Evolutionary conservation across 1,140 invertebrate species (phyloP).

Genomic region (Papilio glaucus): DNA sequence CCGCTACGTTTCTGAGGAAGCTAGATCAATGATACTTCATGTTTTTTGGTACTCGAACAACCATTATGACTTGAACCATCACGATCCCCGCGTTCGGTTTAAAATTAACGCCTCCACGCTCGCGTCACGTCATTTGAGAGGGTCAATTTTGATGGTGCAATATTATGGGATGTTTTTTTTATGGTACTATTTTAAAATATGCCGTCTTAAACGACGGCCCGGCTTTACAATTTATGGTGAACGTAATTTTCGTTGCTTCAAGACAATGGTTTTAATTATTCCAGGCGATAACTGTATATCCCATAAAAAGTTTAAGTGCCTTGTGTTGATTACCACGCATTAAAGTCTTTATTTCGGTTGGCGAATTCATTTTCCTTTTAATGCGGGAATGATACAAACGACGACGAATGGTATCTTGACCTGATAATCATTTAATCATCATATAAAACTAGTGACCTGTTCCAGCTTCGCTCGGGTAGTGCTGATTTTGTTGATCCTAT

Average conservation of each 20-base stretch:
- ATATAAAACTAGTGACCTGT: too few relatives aligned
- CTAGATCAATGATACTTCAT: constrained; percentile 60
- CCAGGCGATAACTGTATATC: constrained; percentile 69
- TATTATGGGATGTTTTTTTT: constrained; percentile 66
- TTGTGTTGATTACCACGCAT: constrained; percentile 28
- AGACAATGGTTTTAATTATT: constrained; percentile 80
- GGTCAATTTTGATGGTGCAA: constrained; percentile 57
- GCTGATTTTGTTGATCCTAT: too few relatives aligned
- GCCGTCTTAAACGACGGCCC: constrained; percentile 64
- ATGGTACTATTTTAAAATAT: constrained; percentile 78
- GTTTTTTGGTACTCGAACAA: constrained; percentile 62
- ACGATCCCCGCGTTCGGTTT: constrained; percentile 5
- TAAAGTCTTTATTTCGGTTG: constrained; percentile 32
- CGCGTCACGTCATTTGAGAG: constrained; percentile 32
- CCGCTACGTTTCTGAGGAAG: constrained; percentile 63
- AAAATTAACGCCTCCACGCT: constrained; percentile 22
- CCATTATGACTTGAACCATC: constrained; percentile 56
- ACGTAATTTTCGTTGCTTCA: constrained; percentile 67
- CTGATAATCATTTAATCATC: too few relatives aligned
- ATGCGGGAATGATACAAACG: not conserved
- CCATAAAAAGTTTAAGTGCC: constrained; percentile 62
- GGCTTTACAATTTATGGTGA: constrained; percentile 70
- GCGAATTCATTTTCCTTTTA: constrained; percentile 38
- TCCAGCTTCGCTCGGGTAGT: too few relatives aligned
- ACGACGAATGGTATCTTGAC: not conserved